Percentiles rank a stretch among this genome's conserved stretches.
phyloP scores from a whole-genome alignment of 1,140 invertebrate species.

The Hylyphantes graminicola region DNA sequence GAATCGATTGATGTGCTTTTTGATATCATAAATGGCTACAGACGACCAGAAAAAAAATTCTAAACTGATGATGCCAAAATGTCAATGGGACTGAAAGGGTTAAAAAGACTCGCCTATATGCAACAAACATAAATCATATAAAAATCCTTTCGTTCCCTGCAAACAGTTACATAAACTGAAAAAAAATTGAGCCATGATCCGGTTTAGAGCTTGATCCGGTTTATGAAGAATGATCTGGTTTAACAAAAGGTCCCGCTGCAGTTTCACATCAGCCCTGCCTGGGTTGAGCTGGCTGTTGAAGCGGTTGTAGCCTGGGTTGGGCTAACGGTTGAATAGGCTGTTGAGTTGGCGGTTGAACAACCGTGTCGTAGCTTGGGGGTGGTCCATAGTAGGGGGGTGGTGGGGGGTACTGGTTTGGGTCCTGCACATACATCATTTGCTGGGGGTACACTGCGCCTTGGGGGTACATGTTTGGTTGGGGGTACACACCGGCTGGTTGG shows the following conservation, averaged over 20 bases:
- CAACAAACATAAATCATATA: no score
- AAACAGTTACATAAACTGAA: constrained; percentile 2
- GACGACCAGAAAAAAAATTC: no score
- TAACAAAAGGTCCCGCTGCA: no score
- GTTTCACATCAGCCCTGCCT: background rate
- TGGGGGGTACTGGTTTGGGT: constrained; percentile 10
- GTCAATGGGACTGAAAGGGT: no score
- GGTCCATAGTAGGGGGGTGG: constrained; percentile 53
- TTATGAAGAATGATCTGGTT: background rate
- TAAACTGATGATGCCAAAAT: no score
- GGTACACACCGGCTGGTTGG: background rate
- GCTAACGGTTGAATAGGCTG: background rate
- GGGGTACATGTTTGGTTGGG: background rate
- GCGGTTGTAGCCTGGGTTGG: background rate
- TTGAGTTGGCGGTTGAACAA: background rate
- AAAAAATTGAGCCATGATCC: background rate
- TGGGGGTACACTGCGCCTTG: background rate
- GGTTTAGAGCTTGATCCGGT: background rate
- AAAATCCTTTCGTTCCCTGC: background rate
- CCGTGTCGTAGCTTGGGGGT: constrained; percentile 47
- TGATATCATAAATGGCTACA: no score
- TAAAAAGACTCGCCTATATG: no score
- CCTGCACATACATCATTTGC: background rate
- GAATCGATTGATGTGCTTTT: no score
- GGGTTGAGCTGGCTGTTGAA: background rate